phyloP scores from a whole-genome alignment of 2,888 invertebrate genomes.

The Caenorhabditis becei region DNA sequence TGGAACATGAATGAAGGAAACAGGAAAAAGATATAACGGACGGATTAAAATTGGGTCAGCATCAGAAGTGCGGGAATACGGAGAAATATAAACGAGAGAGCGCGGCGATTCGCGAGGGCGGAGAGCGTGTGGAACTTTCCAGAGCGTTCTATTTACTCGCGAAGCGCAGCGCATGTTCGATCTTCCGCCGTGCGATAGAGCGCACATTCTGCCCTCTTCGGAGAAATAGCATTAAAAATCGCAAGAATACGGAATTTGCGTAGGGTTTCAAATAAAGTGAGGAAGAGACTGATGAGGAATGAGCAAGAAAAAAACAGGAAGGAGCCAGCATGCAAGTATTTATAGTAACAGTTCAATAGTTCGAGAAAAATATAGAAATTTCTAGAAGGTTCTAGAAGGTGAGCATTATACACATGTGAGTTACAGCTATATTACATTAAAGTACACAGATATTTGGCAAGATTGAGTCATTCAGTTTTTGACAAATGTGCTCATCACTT shows the following conservation, averaged over 20 bases:
- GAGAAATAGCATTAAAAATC: background rate
- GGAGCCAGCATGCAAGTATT: background rate
- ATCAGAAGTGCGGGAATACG: constrained; percentile 31
- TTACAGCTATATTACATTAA: background rate
- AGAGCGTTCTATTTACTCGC: constrained; percentile 67
- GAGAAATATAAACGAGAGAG: constrained; percentile 35
- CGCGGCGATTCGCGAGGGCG: constrained; percentile 31
- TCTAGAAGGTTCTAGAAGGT: background rate
- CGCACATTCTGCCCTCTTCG: background rate
- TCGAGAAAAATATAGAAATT: background rate
- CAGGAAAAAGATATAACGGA: constrained; percentile 25
- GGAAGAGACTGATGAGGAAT: constrained; percentile 3
- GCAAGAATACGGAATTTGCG: background rate
- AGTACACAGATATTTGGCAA: too few relatives aligned
- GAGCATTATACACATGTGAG: background rate
- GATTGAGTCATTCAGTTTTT: background rate
- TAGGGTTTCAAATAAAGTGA: background rate
- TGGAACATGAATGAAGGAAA: constrained; percentile 1
- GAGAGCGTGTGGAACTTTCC: constrained; percentile 52
- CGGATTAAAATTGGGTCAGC: constrained; percentile 49
- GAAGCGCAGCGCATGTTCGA: constrained; percentile 61
- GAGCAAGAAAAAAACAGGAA: background rate
- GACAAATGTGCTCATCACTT: background rate
- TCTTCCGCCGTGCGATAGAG: constrained; percentile 50
- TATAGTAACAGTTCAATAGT: background rate